Base-by-base conservation (phyloP, 1,140 invertebrate genomes). In the Neotoxoptera formosana region DNA sequence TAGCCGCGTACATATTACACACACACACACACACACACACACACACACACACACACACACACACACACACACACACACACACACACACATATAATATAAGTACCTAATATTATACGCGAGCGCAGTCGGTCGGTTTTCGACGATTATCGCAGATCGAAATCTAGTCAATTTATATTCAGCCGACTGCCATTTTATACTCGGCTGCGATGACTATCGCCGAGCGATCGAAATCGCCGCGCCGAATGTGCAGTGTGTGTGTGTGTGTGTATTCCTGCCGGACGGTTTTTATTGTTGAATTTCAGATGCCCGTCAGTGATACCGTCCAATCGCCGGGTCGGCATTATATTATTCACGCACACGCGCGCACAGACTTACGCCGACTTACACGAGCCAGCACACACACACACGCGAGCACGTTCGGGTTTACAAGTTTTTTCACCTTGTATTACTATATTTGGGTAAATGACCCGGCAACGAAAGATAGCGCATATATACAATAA, bases 101-200 rank as follows among this genome's bases (percentile, higher is more conserved):
- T 41, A 41, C 41, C 41, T 41, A 41, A 41, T 41, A 41, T 41
- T n/a, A n/a, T n/a, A n/a, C n/a, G 41, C 41, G 41, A 7, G n/a
- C n/a, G 30, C 60, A 67, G 60, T 76, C 60, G n/a, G 60, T 76
- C 60, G n/a, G 60, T 76, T 67, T 67, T 67, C n/a, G 60, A 76
- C 60, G 60, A n/a, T 90, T 90, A 90, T 90, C 89, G 56, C 89
- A 56, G 34, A 67, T 90, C 67, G 89, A 67, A 67, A 90, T 90
- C 89, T 41, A 90, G 89, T 90, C 89, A 67, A 90, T 90, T 90
- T 90, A 76, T 76, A 90, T 90, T 90, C 89, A 45, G 56, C 89
- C 36, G 89, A 60, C 89, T 90, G 89, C 56, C 60, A 67, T 90
- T 60, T 90, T 90, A 60, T 90, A 45, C 36, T 90, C 45, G 1